Conservation (phyloP, 2,797 vertebrate species). For the Lagothrix lagotricha region DNA sequence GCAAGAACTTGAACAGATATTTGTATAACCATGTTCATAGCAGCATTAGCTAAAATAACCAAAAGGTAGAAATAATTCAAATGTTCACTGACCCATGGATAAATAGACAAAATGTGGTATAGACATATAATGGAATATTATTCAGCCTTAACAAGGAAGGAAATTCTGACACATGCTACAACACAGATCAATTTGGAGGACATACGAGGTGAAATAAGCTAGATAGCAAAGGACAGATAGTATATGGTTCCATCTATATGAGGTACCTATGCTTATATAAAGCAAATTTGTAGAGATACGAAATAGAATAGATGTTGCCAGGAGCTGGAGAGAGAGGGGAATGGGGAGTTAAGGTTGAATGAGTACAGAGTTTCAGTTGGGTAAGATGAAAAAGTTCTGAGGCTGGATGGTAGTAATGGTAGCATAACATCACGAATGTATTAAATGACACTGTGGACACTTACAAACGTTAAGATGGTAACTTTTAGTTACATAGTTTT, state of each 20-base stretch:
- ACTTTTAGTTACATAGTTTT: background rate
- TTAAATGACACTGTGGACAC: background rate
- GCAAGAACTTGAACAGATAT: background rate
- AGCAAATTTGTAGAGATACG: background rate
- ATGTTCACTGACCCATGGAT: background rate
- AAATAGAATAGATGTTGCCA: background rate
- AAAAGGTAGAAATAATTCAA: background rate
- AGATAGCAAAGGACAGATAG: background rate
- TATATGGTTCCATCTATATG: background rate
- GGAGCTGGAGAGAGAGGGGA: background rate
- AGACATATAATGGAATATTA: background rate
- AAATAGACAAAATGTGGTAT: background rate
- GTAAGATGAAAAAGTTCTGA: background rate
- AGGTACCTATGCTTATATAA: background rate
- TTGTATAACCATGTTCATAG: background rate
- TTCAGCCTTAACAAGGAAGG: constrained; percentile 4
- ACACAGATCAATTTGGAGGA: background rate
- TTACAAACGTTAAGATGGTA: background rate
- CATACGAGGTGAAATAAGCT: background rate
- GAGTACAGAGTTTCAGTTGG: background rate
- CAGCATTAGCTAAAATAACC: background rate
- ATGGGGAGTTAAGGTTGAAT: background rate
- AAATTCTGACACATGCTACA: background rate
- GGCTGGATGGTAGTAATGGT: background rate
- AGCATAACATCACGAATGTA: background rate